phyloP scores from a whole-genome alignment of 2,888 invertebrate genomes.

The Encarsia formosa region DNA sequence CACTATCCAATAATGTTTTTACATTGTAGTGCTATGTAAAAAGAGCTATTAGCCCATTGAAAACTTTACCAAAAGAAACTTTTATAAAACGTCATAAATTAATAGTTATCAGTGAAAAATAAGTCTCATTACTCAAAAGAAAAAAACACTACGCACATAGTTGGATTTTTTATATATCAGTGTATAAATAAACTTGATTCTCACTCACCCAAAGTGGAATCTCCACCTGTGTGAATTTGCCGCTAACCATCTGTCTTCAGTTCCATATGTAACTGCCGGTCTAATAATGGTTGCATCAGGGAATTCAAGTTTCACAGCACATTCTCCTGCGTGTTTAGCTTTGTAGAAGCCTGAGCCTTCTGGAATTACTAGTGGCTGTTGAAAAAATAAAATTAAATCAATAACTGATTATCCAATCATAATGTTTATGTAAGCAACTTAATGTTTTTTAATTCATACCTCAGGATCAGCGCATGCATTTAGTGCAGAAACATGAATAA shows the following conservation, averaged over 20 bases:
- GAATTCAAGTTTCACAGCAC: conserved; percentile 89
- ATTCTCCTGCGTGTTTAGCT: conserved; percentile 81
- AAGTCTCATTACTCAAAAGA: too few relatives aligned
- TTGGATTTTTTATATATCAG: too few relatives aligned
- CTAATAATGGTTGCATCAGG: conserved; percentile 91
- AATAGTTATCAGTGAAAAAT: too few relatives aligned
- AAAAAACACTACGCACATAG: too few relatives aligned
- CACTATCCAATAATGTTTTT: too few relatives aligned
- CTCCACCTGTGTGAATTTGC: conserved; percentile 26
- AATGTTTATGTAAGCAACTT: background rate
- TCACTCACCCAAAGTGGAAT: conserved; percentile 15
- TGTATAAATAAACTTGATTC: background rate
- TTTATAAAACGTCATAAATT: too few relatives aligned
- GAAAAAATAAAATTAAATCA: conserved; percentile 5
- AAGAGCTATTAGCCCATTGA: background rate
- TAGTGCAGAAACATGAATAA: conserved; percentile 88
- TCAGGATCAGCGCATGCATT: conserved; percentile 71
- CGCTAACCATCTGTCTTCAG: conserved; percentile 76
- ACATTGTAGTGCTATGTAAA: background rate
- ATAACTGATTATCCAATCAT: background rate
- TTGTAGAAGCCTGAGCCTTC: conserved; percentile 75
- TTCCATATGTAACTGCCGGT: conserved; percentile 89
- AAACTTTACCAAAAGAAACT: too few relatives aligned
- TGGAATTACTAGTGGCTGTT: conserved; percentile 58
- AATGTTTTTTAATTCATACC: too few relatives aligned